phyloP scores from a whole-genome alignment of 2,888 invertebrate species.

The Elysia crispata region DNA sequence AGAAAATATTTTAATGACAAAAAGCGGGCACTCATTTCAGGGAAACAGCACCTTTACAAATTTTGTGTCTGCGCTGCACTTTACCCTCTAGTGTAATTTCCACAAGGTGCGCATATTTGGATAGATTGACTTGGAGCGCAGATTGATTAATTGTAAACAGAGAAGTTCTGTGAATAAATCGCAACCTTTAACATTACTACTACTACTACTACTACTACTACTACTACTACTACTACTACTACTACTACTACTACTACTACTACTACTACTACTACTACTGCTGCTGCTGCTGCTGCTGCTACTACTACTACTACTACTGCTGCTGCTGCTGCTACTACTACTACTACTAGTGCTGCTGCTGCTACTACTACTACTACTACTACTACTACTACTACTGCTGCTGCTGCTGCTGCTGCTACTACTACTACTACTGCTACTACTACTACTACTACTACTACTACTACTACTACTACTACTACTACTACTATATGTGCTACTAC shows the following conservation, averaged over 20 bases:
- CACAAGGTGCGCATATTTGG: too few relatives aligned
- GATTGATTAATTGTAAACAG: too few relatives aligned
- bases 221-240: slow-evolving; percentile 22
- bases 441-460: slow-evolving; percentile 23
- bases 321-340: not conserved
- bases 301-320: slow-evolving; percentile 17
- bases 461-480: too few relatives aligned
- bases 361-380: slow-evolving; percentile 24
- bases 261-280: slow-evolving; percentile 23
- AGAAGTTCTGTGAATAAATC: not conserved
- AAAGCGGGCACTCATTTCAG: too few relatives aligned
- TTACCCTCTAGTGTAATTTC: too few relatives aligned
- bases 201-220: slow-evolving; percentile 24
- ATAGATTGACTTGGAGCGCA: too few relatives aligned
- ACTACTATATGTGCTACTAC: too few relatives aligned
- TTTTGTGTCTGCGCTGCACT: too few relatives aligned
- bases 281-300: not conserved
- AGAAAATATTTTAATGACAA: too few relatives aligned
- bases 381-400: slow-evolving; percentile 1
- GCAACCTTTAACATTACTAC: slow-evolving; percentile 2
- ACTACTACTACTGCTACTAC: slow-evolving; percentile 19
- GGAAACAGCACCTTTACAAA: too few relatives aligned
- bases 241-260: slow-evolving; percentile 26
- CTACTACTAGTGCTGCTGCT: slow-evolving; percentile 11
- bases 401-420: slow-evolving; percentile 13